Evolutionary conservation across 2,113 vertebrate genomes (phyloP).

Genomic region (Panthera tigris): DNA sequence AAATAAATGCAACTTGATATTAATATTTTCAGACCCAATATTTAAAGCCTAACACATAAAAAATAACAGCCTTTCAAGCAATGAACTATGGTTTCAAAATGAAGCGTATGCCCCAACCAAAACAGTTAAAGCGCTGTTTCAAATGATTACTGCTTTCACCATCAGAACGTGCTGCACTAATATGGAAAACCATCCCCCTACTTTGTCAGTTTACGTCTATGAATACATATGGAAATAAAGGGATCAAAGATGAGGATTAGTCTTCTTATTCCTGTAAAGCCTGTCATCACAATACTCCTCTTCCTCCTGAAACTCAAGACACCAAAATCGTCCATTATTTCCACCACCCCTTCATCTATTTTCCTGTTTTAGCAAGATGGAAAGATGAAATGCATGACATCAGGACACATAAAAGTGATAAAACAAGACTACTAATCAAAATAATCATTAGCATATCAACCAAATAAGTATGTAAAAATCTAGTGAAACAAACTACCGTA

Average conservation of each 20-base stretch:
- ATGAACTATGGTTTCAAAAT: not conserved
- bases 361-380: constrained; percentile 16
- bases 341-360: not conserved
- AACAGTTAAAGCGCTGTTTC: not conserved
- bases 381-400: not conserved
- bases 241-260: not conserved
- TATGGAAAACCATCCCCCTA: not conserved
- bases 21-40: constrained; percentile 38
- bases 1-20: not conserved
- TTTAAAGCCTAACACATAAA: constrained; percentile 13
- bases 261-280: not conserved
- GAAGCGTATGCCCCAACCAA: not conserved
- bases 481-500: not conserved
- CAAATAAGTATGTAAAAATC: constrained; percentile 11
- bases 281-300: not conserved
- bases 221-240: not conserved
- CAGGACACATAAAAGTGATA: not conserved
- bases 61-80: not conserved
- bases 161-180: not conserved
- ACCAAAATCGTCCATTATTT: not conserved
- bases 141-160: not conserved
- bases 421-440: not conserved
- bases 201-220: not conserved
- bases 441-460: not conserved
- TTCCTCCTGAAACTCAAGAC: not conserved